Evolutionary conservation across 2,888 invertebrate species (phyloP).

Genomic region (Sinelater perroti): DNA sequence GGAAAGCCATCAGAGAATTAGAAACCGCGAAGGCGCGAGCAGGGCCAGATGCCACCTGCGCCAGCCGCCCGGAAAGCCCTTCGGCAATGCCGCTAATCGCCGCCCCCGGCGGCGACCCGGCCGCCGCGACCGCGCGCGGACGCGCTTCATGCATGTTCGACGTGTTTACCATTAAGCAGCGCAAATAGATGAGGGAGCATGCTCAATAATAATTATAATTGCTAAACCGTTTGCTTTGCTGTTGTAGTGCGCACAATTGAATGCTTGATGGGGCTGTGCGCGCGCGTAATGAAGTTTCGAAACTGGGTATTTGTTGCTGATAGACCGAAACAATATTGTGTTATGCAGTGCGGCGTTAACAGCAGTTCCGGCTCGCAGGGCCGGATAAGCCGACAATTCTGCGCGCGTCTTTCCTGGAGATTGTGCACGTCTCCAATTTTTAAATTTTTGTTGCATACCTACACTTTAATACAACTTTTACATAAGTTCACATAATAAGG

Average conservation of each 20-base stretch:
- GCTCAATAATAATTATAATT: constrained; percentile 18
- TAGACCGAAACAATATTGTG: not conserved
- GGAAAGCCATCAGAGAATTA: constrained; percentile 11
- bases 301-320: not conserved
- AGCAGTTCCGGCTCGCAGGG: too few relatives aligned
- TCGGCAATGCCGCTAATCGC: constrained; percentile 6
- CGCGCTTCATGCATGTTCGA: not conserved
- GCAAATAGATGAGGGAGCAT: constrained; percentile 12
- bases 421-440: too few relatives aligned
- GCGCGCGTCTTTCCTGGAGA: too few relatives aligned
- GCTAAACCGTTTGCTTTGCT: constrained; percentile 17
- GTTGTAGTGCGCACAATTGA: constrained; percentile 2
- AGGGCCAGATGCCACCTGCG: constrained; percentile 13
- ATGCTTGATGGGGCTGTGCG: constrained; percentile 6
- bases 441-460: too few relatives aligned
- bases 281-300: constrained; percentile 6
- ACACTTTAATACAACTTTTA: too few relatives aligned
- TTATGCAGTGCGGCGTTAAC: too few relatives aligned
- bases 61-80: constrained; percentile 6
- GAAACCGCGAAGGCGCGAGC: not conserved
- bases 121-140: not conserved
- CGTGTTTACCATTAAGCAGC: constrained; percentile 7
- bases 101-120: not conserved
- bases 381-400: not conserved
- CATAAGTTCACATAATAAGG: too few relatives aligned